A percentile compares a stretch with the other conserved stretches of the same genome.
Conservation (phyloP, 2,888 invertebrate species). For the Boloria euphrosyne region DNA sequence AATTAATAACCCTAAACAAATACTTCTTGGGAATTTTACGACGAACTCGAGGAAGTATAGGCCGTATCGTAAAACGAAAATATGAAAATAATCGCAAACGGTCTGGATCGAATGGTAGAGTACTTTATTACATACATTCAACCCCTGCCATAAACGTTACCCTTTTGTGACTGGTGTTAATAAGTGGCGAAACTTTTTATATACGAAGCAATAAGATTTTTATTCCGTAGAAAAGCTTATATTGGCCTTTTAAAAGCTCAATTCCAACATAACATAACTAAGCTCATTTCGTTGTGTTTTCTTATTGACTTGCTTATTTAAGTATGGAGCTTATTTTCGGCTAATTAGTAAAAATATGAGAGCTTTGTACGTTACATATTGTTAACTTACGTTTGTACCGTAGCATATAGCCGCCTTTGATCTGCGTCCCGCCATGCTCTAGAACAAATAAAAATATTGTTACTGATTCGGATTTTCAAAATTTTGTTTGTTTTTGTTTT, state of each 20-base stretch:
- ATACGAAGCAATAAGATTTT: slow-evolving; percentile 2
- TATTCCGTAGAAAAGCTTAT: slow-evolving; percentile 13
- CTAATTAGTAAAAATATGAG: not conserved
- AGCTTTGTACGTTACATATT: not conserved
- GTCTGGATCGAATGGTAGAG: slow-evolving; percentile 3
- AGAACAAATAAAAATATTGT: slow-evolving; percentile 55
- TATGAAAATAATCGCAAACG: slow-evolving; percentile 13
- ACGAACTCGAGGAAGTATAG: not conserved
- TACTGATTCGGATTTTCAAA: too few species aligned
- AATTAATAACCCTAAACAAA: too few species aligned
- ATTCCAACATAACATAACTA: too few species aligned
- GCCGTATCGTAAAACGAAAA: slow-evolving; percentile 6
- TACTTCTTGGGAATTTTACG: too few species aligned
- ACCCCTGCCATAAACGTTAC: slow-evolving; percentile 13
- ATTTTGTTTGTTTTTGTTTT: too few species aligned
- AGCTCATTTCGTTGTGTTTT: too few species aligned
- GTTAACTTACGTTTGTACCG: slow-evolving; percentile 88
- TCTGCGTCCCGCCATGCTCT: slow-evolving; percentile 86
- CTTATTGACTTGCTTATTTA: too few species aligned
- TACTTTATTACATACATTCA: slow-evolving; percentile 14
- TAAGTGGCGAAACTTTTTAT: slow-evolving; percentile 16
- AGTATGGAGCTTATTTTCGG: too few species aligned
- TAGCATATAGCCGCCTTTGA: slow-evolving; percentile 89
- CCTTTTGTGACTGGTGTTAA: slow-evolving; percentile 23
- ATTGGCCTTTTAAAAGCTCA: not conserved